Percentiles rank a stretch among this genome's conserved stretches.
phyloP scores from a whole-genome alignment of 2,113 vertebrate genomes.

The Lepidiolamprologus cunningtoni region DNA sequence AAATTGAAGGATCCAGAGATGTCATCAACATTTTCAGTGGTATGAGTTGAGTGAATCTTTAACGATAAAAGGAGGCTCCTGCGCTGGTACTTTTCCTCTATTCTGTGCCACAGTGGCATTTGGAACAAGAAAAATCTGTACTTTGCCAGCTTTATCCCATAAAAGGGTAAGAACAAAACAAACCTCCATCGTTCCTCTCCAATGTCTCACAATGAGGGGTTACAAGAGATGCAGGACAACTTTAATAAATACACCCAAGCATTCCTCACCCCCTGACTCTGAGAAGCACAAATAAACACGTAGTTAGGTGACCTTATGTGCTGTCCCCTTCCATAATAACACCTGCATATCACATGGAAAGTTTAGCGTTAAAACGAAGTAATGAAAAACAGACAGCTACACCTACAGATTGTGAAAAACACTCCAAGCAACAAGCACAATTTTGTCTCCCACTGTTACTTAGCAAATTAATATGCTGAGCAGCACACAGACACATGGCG shows the following conservation, averaged over 20 bases:
- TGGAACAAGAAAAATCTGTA: background rate
- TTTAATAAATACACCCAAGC: slow-evolving; percentile 31
- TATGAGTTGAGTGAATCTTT: background rate
- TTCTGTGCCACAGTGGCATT: background rate
- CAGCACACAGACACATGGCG: background rate
- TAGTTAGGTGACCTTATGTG: background rate
- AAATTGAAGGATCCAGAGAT: background rate
- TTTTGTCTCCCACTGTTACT: slow-evolving; percentile 15
- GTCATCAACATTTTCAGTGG: background rate
- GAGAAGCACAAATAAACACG: slow-evolving; percentile 24
- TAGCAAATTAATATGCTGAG: slow-evolving; percentile 32
- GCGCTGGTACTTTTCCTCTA: background rate
- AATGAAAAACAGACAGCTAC: slow-evolving; percentile 26
- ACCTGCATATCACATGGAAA: slow-evolving; percentile 23
- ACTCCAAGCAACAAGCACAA: slow-evolving; percentile 38
- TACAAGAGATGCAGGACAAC: background rate
- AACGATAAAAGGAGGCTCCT: background rate
- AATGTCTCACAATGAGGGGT: slow-evolving; percentile 18
- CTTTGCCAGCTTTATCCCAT: slow-evolving; percentile 8
- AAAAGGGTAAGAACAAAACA: slow-evolving; percentile 19
- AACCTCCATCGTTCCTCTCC: background rate
- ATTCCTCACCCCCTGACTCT: slow-evolving; percentile 37
- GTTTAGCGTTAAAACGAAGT: background rate
- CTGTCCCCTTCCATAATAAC: background rate
- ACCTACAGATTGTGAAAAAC: slow-evolving; percentile 15